Percentiles rank a stretch among this genome's conserved stretches.
Conservation (phyloP, 2,888 invertebrate genomes). For the Cerastoderma edule region DNA sequence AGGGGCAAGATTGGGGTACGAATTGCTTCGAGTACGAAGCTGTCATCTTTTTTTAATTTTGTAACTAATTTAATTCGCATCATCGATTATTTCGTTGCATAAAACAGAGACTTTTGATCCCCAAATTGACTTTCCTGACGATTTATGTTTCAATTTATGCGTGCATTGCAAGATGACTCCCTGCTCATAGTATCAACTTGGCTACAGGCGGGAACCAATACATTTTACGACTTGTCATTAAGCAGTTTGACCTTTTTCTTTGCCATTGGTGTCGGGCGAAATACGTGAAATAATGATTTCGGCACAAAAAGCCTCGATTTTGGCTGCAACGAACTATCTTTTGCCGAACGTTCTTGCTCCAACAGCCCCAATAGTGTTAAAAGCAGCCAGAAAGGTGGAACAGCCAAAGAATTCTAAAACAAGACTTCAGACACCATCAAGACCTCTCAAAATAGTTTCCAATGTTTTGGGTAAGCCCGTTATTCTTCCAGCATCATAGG, state of each 20-base stretch:
- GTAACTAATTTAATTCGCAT: too few species aligned
- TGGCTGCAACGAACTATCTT: slow-evolving; percentile 69
- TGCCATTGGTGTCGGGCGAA: not conserved
- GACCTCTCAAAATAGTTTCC: slow-evolving; percentile 5
- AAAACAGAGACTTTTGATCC: too few species aligned
- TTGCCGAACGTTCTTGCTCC: slow-evolving; percentile 65
- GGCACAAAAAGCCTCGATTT: slow-evolving; percentile 63
- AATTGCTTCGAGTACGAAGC: too few species aligned
- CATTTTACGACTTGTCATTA: slow-evolving; percentile 1
- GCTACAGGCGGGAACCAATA: slow-evolving; percentile 3
- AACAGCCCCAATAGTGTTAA: slow-evolving; percentile 49
- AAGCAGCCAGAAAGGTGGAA: slow-evolving; percentile 44
- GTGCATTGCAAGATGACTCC: too few species aligned
- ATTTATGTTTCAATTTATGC: too few species aligned
- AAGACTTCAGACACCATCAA: not conserved
- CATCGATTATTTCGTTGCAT: too few species aligned
- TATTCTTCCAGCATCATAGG: too few species aligned
- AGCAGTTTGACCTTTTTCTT: slow-evolving; percentile 47
- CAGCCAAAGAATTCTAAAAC: slow-evolving; percentile 8
- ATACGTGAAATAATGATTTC: slow-evolving; percentile 61
- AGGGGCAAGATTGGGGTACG: too few species aligned
- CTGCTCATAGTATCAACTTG: too few species aligned
- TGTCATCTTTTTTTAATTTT: too few species aligned
- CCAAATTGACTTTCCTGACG: too few species aligned
- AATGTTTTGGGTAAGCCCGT: slow-evolving; percentile 14